A percentile compares a stretch with the other conserved stretches of the same genome.
phyloP scores from a whole-genome alignment of 2,888 invertebrate species.

The Drosophila tanythrix region DNA sequence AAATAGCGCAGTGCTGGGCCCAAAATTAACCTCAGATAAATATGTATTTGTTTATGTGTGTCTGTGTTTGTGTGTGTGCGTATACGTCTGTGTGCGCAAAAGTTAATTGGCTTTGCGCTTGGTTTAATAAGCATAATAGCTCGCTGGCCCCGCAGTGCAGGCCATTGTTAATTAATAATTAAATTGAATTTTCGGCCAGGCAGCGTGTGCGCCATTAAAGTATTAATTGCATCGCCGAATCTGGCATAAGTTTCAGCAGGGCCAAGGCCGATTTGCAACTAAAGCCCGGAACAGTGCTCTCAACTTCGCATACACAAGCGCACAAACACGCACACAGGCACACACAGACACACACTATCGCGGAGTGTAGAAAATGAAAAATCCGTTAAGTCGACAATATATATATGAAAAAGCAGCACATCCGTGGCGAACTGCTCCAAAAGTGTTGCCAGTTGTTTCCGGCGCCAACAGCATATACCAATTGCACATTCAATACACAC shows the following conservation, averaged over 20 bases:
- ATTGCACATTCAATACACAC: slow-evolving; percentile 47
- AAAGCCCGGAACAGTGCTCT: slow-evolving; percentile 7
- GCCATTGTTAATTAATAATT: slow-evolving; percentile 71
- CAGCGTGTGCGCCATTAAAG: slow-evolving; percentile 56
- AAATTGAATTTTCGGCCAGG: slow-evolving; percentile 67
- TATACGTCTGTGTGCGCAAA: slow-evolving; percentile 37
- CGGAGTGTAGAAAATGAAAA: neutral
- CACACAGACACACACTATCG: neutral
- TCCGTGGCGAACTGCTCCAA: slow-evolving; percentile 41
- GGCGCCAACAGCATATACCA: slow-evolving; percentile 57
- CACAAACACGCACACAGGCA: slow-evolving; percentile 7
- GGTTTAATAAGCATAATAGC: slow-evolving; percentile 74
- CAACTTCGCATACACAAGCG: slow-evolving; percentile 18
- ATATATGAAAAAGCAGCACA: slow-evolving; percentile 48
- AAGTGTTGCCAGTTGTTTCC: slow-evolving; percentile 71
- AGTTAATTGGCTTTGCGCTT: slow-evolving; percentile 66
- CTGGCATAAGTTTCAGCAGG: slow-evolving; percentile 49
- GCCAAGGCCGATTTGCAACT: slow-evolving; percentile 18
- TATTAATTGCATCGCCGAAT: slow-evolving; percentile 70
- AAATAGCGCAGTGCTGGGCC: slow-evolving; percentile 42
- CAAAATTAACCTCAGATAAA: slow-evolving; percentile 49
- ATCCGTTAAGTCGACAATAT: slow-evolving; percentile 30
- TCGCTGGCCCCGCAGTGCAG: slow-evolving; percentile 26
- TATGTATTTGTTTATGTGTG: slow-evolving; percentile 10
- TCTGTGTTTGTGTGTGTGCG: slow-evolving; percentile 13